Conservation (phyloP, 2,797 vertebrate genomes). For the Astyanax mexicanus region DNA sequence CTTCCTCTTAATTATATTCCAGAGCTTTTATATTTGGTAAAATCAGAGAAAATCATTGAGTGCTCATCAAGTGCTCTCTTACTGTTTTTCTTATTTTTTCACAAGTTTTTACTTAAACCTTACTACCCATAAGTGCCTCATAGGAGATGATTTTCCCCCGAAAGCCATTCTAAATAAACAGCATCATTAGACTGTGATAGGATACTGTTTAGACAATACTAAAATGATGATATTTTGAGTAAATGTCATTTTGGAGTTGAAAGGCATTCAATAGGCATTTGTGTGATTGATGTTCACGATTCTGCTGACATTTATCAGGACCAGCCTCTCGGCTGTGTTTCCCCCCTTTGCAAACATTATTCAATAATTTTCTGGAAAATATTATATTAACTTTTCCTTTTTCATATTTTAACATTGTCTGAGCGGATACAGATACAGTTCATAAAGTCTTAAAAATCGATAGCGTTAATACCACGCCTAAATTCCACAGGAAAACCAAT, state of each 20-base stretch:
- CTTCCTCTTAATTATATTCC: no score
- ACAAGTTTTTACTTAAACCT: no score
- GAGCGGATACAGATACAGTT: not conserved
- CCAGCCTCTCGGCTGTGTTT: constrained; percentile 14
- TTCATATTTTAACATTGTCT: constrained; percentile 18
- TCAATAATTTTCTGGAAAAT: constrained; percentile 16
- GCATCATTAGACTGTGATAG: not conserved
- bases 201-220: constrained; percentile 10
- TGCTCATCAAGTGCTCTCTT: no score
- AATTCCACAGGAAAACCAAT: not conserved
- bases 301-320: constrained; percentile 38
- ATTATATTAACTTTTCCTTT: constrained; percentile 43
- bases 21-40: no score
- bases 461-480: constrained; percentile 24
- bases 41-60: no score
- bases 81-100: no score
- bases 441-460: constrained; percentile 5
- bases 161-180: constrained; percentile 28
- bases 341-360: constrained; percentile 36
- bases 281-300: constrained; percentile 37
- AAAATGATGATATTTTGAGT: constrained; percentile 32
- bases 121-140: constrained; percentile 20
- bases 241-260: constrained; percentile 28
- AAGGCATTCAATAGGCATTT: constrained; percentile 36
- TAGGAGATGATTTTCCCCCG: constrained; percentile 15